Evolutionary conservation across 1,140 invertebrate species (phyloP), one percentile per base, ranked within the genome.

Genomic region (Megathymus violae): DNA sequence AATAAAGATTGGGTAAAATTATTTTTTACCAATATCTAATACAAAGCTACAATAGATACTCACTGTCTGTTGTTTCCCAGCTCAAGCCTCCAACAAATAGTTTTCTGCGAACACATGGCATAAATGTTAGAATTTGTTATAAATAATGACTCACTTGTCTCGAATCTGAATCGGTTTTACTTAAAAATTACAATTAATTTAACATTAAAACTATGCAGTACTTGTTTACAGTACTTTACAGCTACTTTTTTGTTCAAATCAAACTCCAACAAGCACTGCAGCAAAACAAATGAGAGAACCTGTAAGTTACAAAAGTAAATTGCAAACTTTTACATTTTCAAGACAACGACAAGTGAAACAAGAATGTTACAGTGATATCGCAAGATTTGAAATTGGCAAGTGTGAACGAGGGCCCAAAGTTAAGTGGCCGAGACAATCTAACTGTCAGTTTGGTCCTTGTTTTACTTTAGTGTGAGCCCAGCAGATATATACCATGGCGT

Each of bases 51-150:
- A 31, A 31, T 44, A 70, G 72, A 70, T 86, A 96, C 97, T 97
- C 93, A 99, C 98, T 98, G 92, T 99, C 97, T 88, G 97, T 97
- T 14, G 98, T 99, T 94, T 98, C 97, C 97, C 98, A 99, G 93
- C 97, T 98, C 64, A 99, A 92, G 63, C 97, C 98, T 83, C 98
- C 98, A 92, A 99, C 97, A 95, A 99, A 99, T 71, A 99, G 94
- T 95, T 99, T 99, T 93, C 98, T 99, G 95, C 78, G 95, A 96
- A 92, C 80, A 82, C 52, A 91, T 88, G 88, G 92, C 86, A 87
- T 61, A 46, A 69, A 64, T 62, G 72, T 87, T 75, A 85, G 69
- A 65, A 82, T 71, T 41, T 63, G 59, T 71, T 74, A 68, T 73
- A 67, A 48, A 72, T 46, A 51, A 66, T 63, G 47, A 59, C 47